Evolutionary conservation across 2,797 vertebrate species (phyloP).

Genomic region (Ispidina lecontei): DNA sequence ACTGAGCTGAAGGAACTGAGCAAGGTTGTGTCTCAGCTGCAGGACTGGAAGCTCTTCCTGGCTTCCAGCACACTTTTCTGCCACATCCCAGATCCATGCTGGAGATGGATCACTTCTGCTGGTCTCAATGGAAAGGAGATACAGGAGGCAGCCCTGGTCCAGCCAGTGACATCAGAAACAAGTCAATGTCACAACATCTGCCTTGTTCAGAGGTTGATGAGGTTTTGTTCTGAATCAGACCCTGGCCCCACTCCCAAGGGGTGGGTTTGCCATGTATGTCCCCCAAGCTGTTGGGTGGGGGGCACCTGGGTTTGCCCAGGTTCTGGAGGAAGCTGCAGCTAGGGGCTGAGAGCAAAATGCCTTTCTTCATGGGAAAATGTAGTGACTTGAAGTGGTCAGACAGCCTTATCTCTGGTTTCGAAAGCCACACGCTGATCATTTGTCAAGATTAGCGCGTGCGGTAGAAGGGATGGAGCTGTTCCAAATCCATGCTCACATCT

Average conservation of each 20-base stretch:
- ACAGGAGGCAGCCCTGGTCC: not conserved
- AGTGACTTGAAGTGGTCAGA: conserved; percentile 33
- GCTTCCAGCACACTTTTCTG: not conserved
- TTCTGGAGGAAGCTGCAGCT: accelerated
- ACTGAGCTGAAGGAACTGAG: not conserved
- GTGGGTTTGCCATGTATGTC: not conserved
- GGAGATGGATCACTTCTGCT: accelerated
- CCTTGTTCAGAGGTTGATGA: accelerated
- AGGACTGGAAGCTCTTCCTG: not conserved
- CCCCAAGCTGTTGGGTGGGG: not conserved
- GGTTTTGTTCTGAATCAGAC: not conserved
- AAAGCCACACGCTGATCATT: conserved; percentile 65
- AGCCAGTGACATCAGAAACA: not conserved
- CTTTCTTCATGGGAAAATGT: conserved; percentile 61
- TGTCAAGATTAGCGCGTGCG: conserved; percentile 67
- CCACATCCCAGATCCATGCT: not conserved
- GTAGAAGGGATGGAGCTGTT: conserved; percentile 69
- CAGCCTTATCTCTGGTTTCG: conserved; percentile 63
- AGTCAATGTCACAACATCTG: not conserved
- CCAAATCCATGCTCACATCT: conserved; percentile 56
- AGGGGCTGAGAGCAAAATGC: not conserved
- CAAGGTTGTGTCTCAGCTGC: not conserved
- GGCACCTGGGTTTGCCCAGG: not conserved
- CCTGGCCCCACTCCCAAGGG: not conserved
- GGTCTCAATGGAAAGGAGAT: accelerated